Evolutionary conservation across 35 echinoderm and acorn worm genomes (phyloP).

Genomic region (Ophioderma brevispina): DNA sequence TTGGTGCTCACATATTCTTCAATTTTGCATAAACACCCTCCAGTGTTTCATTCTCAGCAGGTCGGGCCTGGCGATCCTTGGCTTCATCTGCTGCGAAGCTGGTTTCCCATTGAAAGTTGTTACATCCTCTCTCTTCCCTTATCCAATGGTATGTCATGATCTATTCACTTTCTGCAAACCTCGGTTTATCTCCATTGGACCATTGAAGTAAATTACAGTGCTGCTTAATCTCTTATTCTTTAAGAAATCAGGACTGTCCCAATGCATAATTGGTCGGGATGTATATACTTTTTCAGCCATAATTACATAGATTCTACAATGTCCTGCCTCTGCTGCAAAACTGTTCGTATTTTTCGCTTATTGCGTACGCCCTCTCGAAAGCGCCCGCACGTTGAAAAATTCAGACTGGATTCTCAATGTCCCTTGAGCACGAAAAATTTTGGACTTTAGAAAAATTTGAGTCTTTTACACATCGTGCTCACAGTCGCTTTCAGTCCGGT

Average conservation of each 20-base stretch:
- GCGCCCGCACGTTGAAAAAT: too few relatives aligned
- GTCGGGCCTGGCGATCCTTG: slow-evolving; percentile 25
- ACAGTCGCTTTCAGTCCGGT: too few relatives aligned
- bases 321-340: too few relatives aligned
- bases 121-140: slow-evolving; percentile 22
- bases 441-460: too few relatives aligned
- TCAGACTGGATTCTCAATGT: too few relatives aligned
- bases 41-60: neutral
- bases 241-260: neutral
- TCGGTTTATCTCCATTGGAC: slow-evolving; percentile 46
- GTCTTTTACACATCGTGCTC: too few relatives aligned
- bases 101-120: neutral
- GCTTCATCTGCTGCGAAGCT: neutral
- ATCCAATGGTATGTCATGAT: slow-evolving; percentile 66
- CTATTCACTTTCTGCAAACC: slow-evolving; percentile 59
- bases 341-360: too few relatives aligned
- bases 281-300: too few relatives aligned
- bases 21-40: neutral
- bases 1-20: neutral
- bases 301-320: too few relatives aligned
- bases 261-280: slow-evolving; percentile 31
- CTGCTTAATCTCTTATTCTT: slow-evolving; percentile 50
- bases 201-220: slow-evolving; percentile 66
- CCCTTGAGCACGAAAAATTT: too few relatives aligned
- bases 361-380: too few relatives aligned